Conservation (phyloP, 2,797 vertebrate genomes). For the Hafferia zeledoni region DNA sequence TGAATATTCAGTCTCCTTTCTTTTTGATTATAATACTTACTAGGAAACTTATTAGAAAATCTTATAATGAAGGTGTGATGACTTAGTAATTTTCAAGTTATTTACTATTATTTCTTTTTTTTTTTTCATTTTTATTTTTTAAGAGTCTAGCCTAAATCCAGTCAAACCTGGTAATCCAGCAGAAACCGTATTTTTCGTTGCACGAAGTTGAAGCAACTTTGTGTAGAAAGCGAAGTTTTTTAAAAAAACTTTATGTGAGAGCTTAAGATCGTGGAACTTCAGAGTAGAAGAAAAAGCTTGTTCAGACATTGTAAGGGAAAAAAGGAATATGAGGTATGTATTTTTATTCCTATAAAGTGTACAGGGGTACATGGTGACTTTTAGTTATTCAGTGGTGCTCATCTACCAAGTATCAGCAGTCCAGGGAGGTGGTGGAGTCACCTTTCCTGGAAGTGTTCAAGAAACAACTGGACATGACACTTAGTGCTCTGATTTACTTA, state of each 20-base stretch:
- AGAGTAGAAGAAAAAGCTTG: not conserved
- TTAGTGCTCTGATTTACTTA: not conserved
- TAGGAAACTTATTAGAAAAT: not conserved
- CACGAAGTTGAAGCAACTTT: not conserved
- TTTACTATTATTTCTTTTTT: not conserved
- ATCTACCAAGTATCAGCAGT: not conserved
- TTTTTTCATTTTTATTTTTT: not conserved
- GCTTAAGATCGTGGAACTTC: not conserved
- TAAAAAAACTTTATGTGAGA: not conserved
- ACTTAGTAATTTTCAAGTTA: not conserved
- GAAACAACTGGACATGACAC: not conserved
- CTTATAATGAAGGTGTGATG: not conserved
- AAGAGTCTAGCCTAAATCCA: not conserved
- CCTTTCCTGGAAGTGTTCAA: not conserved
- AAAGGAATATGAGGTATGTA: not conserved
- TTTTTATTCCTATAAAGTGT: not conserved
- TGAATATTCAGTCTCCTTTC: not conserved
- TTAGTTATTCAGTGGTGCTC: not conserved
- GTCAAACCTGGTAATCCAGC: not conserved
- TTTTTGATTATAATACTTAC: not conserved
- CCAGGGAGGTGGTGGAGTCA: not conserved
- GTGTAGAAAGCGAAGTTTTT: not conserved
- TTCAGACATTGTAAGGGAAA: not conserved
- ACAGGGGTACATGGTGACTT: not conserved
- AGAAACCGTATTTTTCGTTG: not conserved